These are phyloP conservation scores for Cyclargus thomasi DNA, from an alignment of 1,140 invertebrate species.

Conservation along the genomic window DNA sequence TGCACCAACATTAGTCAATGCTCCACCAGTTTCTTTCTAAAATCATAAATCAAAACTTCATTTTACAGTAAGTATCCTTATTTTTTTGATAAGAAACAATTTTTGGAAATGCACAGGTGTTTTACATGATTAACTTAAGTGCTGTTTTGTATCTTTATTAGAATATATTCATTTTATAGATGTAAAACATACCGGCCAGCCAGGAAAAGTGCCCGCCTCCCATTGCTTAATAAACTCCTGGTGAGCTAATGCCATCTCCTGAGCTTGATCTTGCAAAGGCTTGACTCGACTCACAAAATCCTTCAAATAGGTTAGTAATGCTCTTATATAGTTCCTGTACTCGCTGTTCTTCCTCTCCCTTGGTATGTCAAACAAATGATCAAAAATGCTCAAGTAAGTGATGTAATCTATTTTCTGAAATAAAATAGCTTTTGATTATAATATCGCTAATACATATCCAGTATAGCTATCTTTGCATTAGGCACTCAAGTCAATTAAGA, in stretches of 20 bases:
- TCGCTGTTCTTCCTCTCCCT: conserved; percentile 95
- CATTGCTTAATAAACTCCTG: conserved; percentile 92
- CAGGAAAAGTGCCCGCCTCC: conserved; percentile 91
- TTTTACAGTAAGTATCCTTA: too few species aligned
- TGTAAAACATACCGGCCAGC: conserved; percentile 88
- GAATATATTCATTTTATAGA: too few species aligned
- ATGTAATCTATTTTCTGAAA: conserved; percentile 96
- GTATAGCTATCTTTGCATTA: too few species aligned
- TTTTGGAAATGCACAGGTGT: too few species aligned
- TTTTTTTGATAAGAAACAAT: too few species aligned
- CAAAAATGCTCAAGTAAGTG: conserved; percentile 94
- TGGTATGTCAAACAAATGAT: conserved; percentile 96
- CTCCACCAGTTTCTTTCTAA: conserved; percentile 96
- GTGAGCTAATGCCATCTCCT: conserved; percentile 85
- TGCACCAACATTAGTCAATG: conserved; percentile 93
- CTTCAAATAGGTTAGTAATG: conserved; percentile 90
- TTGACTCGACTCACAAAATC: conserved; percentile 91
- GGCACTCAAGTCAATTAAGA: too few species aligned
- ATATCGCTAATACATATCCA: too few species aligned
- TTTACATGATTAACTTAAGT: too few species aligned
- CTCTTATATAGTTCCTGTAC: conserved; percentile 92
- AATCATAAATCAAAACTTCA: not conserved
- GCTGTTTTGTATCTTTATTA: too few species aligned
- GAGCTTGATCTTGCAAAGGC: conserved; percentile 91
- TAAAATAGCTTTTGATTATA: conserved; percentile 25